Conservation (phyloP, 1,140 invertebrate genomes). For the Meloidogyne floridensis region DNA sequence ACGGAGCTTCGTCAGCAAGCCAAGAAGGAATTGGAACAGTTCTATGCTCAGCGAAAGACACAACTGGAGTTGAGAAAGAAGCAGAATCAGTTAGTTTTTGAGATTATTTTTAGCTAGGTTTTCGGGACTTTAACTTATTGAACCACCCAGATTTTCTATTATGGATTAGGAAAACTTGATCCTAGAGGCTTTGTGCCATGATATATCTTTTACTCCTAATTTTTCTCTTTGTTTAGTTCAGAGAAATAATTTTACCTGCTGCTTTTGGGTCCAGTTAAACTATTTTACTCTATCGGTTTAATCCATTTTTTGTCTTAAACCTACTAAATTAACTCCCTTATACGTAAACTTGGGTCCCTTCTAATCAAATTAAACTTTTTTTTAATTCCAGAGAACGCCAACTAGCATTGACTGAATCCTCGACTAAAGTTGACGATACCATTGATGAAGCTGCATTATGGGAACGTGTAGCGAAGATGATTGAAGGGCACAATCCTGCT, state of each 20-base stretch:
- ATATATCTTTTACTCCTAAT: too few species aligned
- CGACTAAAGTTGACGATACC: conserved; percentile 20
- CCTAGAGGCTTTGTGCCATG: too few species aligned
- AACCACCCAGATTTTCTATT: too few species aligned
- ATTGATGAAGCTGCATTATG: conserved; percentile 16
- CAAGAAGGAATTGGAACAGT: conserved; percentile 56
- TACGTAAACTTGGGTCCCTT: not conserved
- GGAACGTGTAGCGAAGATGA: conserved; percentile 49
- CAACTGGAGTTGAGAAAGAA: conserved; percentile 49
- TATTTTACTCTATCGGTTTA: too few species aligned
- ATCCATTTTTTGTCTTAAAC: too few species aligned
- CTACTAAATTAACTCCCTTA: too few species aligned
- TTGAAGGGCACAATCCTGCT: conserved; percentile 37
- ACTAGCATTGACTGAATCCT: conserved; percentile 33
- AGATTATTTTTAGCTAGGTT: not conserved
- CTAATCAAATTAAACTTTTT: not conserved
- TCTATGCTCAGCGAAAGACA: conserved; percentile 43
- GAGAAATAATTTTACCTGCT: too few species aligned
- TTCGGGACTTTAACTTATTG: not conserved
- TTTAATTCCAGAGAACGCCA: conserved; percentile 41
- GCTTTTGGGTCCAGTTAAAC: too few species aligned
- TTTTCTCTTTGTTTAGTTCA: too few species aligned
- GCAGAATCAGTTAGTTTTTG: conserved; percentile 38
- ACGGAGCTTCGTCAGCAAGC: conserved; percentile 50
- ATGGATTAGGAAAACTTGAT: too few species aligned